phyloP scores from a whole-genome alignment of 1,140 invertebrate genomes.

The Lordiphosa stackelbergi region DNA sequence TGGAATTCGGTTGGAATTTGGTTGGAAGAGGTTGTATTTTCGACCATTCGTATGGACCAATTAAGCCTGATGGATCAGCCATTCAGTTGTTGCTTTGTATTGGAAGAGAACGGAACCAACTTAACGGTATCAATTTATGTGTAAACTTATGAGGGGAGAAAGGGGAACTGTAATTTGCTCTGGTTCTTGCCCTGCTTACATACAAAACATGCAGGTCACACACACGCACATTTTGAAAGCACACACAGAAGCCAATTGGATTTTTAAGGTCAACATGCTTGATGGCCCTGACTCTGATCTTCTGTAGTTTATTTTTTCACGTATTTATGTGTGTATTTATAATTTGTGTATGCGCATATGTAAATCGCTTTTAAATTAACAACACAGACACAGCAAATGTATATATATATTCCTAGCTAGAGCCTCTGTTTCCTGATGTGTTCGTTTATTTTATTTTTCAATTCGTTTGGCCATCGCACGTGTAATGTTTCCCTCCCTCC shows the following conservation, averaged over 20 bases:
- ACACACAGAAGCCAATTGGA: slow-evolving; percentile 30
- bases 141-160: no score
- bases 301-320: slow-evolving; percentile 56
- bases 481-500: not conserved
- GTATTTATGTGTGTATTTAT: slow-evolving; percentile 21
- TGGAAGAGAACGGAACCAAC: no score
- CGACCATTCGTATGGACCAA: no score
- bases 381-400: slow-evolving; percentile 1
- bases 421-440: slow-evolving; percentile 39
- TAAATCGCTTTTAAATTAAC: slow-evolving; percentile 9
- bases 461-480: slow-evolving; percentile 13
- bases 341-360: not conserved
- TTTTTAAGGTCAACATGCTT: slow-evolving; percentile 60
- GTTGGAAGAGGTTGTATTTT: no score
- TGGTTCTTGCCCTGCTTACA: no score
- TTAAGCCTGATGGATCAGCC: no score
- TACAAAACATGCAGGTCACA: slow-evolving; percentile 4
- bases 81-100: no score
- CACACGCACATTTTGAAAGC: slow-evolving; percentile 3
- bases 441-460: slow-evolving; percentile 19
- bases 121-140: no score
- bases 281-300: slow-evolving; percentile 69
- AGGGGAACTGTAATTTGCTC: no score
- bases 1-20: no score
- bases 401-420: slow-evolving; percentile 40